Percentiles rank a stretch among this genome's conserved stretches.
phyloP scores from a whole-genome alignment of 2,888 invertebrate genomes.

The Drosophila aldrichi region DNA sequence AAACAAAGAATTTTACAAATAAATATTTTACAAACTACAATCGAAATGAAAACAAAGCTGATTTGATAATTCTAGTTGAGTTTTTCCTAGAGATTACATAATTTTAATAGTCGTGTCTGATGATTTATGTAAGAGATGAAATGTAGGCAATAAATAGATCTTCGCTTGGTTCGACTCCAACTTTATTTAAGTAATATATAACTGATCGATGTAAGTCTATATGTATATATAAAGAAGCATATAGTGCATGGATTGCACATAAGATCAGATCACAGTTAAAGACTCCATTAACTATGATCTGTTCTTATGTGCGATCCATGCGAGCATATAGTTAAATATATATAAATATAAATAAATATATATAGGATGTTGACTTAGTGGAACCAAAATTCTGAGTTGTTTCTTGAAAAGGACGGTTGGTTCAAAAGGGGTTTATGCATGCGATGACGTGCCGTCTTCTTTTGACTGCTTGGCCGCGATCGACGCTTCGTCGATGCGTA shows the following conservation, averaged over 20 bases:
- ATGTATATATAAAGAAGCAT: no score
- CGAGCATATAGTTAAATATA: not conserved
- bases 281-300: constrained; percentile 10
- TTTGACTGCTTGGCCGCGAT: not conserved
- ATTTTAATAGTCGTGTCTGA: not conserved
- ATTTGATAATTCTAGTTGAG: not conserved
- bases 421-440: not conserved
- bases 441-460: constrained; percentile 8
- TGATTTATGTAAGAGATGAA: not conserved
- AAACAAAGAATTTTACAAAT: not conserved
- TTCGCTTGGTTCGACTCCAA: not conserved
- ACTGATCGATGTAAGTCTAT: not conserved
- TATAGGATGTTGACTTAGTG: not conserved
- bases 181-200: constrained; percentile 12
- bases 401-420: not conserved
- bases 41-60: constrained; percentile 4
- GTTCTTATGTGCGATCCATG: constrained; percentile 7
- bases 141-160: not conserved
- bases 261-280: constrained; percentile 18
- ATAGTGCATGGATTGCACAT: constrained; percentile 15
- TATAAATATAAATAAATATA: not conserved
- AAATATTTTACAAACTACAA: not conserved
- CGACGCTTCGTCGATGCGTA: not conserved
- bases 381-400: not conserved
- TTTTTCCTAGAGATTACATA: not conserved